These are phyloP conservation scores for Cepaea nemoralis DNA, from an alignment of 1,140 invertebrate genomes.

Conservation along the genomic window DNA sequence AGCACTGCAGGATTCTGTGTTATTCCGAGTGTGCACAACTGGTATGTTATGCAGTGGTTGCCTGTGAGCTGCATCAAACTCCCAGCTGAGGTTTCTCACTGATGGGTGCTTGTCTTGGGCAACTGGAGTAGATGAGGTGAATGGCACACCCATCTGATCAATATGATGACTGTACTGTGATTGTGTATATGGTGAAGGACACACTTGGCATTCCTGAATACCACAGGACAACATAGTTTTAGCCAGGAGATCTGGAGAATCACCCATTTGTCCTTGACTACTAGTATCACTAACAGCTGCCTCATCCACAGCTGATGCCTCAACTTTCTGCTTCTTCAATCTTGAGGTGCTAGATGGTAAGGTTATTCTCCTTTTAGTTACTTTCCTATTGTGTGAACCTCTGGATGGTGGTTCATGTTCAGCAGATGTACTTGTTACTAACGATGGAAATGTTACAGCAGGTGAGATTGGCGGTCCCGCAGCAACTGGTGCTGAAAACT, in stretches of 20 bases:
- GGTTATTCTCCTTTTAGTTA: not conserved
- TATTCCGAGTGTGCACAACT: not conserved
- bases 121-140: slow-evolving; percentile 20
- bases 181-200: not conserved
- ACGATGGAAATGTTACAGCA: not conserved
- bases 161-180: not conserved
- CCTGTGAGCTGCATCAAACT: slow-evolving; percentile 31
- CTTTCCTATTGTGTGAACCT: not conserved
- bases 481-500: slow-evolving; percentile 1
- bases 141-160: not conserved
- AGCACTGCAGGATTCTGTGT: not conserved
- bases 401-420: not conserved
- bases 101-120: not conserved
- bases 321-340: not conserved
- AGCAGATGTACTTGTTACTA: not conserved
- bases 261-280: not conserved
- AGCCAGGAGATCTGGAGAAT: slow-evolving; percentile 21
- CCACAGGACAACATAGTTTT: slow-evolving; percentile 21
- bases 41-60: not conserved
- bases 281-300: not conserved
- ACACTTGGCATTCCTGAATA: slow-evolving; percentile 3
- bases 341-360: not conserved
- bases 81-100: slow-evolving; percentile 19
- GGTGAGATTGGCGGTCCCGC: not conserved
- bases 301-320: not conserved